phyloP scores from a whole-genome alignment of 92 coral and sea anemone species.

The Montipora capitata region DNA sequence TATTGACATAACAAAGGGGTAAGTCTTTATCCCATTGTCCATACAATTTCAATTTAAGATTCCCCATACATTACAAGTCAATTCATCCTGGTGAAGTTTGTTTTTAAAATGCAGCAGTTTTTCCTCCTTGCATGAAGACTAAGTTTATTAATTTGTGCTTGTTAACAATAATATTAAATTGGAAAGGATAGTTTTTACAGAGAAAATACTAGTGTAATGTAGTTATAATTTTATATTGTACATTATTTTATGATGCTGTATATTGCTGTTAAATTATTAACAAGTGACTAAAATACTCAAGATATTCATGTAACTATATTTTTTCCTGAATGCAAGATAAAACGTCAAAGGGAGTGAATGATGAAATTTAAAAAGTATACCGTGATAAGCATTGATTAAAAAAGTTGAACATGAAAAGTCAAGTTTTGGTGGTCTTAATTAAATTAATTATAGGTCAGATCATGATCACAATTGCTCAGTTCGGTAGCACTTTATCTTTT shows the following conservation, averaged over 20 bases:
- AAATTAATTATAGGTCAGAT: too few species aligned
- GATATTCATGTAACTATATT: constrained; percentile 22
- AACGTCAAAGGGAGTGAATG: background rate
- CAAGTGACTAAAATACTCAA: constrained; percentile 16
- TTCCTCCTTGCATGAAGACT: background rate
- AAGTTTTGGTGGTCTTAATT: too few species aligned
- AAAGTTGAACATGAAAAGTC: background rate
- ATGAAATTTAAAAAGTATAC: background rate
- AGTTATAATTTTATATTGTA: constrained; percentile 60
- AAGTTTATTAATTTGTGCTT: background rate
- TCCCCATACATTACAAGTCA: background rate
- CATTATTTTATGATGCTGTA: constrained; percentile 61
- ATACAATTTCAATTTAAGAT: background rate
- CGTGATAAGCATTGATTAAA: constrained; percentile 21
- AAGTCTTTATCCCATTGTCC: too few species aligned
- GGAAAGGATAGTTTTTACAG: constrained; percentile 46
- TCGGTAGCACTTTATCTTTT: too few species aligned
- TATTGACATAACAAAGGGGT: too few species aligned
- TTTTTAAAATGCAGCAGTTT: background rate
- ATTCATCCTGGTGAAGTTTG: background rate
- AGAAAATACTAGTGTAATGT: constrained; percentile 23
- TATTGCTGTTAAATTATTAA: constrained; percentile 42
- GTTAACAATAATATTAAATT: background rate
- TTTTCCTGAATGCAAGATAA: constrained; percentile 28
- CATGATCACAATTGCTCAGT: too few species aligned